Conservation (phyloP, 2,888 invertebrate species). For the Apotomis betuletana region DNA sequence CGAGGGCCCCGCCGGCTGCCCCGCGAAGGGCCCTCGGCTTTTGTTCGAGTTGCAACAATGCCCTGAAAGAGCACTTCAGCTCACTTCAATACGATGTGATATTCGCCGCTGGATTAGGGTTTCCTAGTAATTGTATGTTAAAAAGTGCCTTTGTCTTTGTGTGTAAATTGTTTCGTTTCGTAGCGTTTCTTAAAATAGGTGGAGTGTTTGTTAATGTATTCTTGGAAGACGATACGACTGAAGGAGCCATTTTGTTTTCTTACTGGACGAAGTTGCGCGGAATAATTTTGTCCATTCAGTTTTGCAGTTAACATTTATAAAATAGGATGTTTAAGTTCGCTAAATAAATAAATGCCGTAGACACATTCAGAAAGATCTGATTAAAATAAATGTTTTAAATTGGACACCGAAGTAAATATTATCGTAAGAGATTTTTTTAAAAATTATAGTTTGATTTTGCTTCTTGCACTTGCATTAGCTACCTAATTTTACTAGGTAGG, state of each 20-base stretch:
- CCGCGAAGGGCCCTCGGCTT: constrained; percentile 73
- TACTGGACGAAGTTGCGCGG: constrained; percentile 7
- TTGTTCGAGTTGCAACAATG: constrained; percentile 81
- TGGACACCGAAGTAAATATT: too few species aligned
- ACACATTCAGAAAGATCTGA: too few species aligned
- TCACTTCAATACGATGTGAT: constrained; percentile 79
- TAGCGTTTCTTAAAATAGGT: constrained; percentile 26
- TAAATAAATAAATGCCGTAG: too few species aligned
- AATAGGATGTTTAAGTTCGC: too few species aligned
- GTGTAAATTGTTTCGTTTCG: constrained; percentile 20
- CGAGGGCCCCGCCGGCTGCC: constrained; percentile 58
- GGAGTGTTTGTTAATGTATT: constrained; percentile 25
- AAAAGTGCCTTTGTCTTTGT: constrained; percentile 40
- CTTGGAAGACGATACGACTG: constrained; percentile 26
- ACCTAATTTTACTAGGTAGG: too few species aligned
- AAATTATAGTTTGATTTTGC: too few species aligned
- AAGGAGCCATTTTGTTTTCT: constrained; percentile 1
- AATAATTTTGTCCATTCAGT: neutral
- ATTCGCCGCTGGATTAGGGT: constrained; percentile 65
- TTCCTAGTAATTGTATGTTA: constrained; percentile 41
- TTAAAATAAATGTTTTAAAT: too few species aligned
- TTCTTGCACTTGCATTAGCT: too few species aligned
- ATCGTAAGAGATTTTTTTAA: too few species aligned
- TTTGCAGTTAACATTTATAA: constrained; percentile 4
- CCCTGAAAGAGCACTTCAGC: constrained; percentile 69